Percentiles rank a stretch among this genome's conserved stretches.
These are phyloP conservation scores for Gymnarchus niloticus DNA, from an alignment of 2,113 vertebrate species.

Conservation along the genomic window DNA sequence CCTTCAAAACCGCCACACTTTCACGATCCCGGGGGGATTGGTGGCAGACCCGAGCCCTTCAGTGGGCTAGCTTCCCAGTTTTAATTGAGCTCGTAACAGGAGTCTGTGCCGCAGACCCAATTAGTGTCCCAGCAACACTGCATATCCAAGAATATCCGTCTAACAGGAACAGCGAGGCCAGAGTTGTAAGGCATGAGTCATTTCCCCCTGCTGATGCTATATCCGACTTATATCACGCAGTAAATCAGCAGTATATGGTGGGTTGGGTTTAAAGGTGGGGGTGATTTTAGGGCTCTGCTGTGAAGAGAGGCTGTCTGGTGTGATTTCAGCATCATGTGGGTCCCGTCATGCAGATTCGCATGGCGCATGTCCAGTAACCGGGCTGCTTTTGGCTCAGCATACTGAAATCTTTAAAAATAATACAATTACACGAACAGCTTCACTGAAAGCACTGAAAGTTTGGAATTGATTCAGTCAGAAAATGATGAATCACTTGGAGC, in stretches of 20 bases:
- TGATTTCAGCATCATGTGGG: not conserved
- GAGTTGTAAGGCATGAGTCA: not conserved
- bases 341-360: constrained; percentile 5
- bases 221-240: not conserved
- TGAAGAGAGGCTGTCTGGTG: not conserved
- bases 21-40: constrained; percentile 27
- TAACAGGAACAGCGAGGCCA: not conserved
- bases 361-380: not conserved
- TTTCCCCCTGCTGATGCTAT: constrained; percentile 1
- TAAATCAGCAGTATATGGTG: not conserved
- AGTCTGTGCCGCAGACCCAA: constrained; percentile 13
- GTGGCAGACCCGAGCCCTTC: constrained; percentile 21
- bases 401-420: not conserved
- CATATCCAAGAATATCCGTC: constrained; percentile 15
- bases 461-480: too few relatives aligned
- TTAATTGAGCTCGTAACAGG: constrained; percentile 37
- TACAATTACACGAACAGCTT: not conserved
- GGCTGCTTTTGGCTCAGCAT: not conserved
- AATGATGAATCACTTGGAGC: not conserved
- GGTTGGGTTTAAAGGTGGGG: not conserved
- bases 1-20: constrained; percentile 26
- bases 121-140: constrained; percentile 22
- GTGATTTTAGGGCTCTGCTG: not conserved
- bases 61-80: not conserved
- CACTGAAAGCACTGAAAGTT: not conserved